Conservation (phyloP, 1,140 invertebrate genomes). For the Drosophila ohnishii region DNA sequence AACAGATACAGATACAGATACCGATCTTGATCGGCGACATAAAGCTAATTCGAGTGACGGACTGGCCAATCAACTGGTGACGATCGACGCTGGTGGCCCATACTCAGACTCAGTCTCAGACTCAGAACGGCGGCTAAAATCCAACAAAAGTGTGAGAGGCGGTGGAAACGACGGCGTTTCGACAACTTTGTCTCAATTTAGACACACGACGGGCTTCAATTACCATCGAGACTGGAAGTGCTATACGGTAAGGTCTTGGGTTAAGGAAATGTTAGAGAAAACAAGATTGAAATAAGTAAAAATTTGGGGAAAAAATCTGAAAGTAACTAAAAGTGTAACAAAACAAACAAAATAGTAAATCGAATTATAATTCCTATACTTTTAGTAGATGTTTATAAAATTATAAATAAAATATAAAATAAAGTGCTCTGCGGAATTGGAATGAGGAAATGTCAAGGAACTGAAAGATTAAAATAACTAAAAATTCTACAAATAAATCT, state of each 20-base stretch:
- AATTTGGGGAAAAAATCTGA: not conserved
- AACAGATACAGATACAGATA: constrained; percentile 29
- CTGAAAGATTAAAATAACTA: too few relatives aligned
- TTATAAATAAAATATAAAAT: not conserved
- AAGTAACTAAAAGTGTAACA: not conserved
- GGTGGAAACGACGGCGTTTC: constrained; percentile 19
- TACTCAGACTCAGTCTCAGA: constrained; percentile 42
- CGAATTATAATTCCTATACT: not conserved
- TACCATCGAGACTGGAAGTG: constrained; percentile 33
- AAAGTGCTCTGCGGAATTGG: constrained; percentile 21
- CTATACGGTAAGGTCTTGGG: constrained; percentile 11
- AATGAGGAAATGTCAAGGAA: not conserved
- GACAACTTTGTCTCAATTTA: constrained; percentile 65
- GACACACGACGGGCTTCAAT: constrained; percentile 71
- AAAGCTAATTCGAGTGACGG: constrained; percentile 71
- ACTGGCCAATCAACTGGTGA: constrained; percentile 44
- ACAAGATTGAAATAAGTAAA: not conserved
- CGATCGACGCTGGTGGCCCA: constrained; percentile 60
- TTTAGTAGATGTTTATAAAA: not conserved
- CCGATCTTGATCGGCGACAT: constrained; percentile 56
- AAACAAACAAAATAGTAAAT: not conserved
- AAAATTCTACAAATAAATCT: not conserved
- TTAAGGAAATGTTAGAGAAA: not conserved
- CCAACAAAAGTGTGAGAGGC: constrained; percentile 4
- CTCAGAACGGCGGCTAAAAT: constrained; percentile 40